Evolutionary conservation across 2,113 vertebrate species (phyloP), one percentile per base, ranked within the genome.

Genomic region (Petroica traversi): DNA sequence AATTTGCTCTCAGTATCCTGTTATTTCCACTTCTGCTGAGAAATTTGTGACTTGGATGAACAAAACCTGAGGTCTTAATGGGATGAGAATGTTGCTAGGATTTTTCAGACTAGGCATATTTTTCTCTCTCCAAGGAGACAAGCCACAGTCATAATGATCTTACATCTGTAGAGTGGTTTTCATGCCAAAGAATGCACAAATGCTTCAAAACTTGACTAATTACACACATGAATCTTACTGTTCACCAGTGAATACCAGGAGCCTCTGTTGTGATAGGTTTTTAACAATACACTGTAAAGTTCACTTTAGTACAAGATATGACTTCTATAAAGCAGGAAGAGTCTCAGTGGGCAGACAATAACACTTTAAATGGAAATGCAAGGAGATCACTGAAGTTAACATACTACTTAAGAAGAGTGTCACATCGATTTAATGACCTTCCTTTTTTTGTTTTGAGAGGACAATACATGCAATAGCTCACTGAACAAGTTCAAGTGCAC

Each of bases 11-110:
- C 63, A 71, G 61, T 89, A 94, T 78, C 58, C 74, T 97, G 69
- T 96, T 96, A 95, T 95, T 95, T 95, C 77, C 73, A 84, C 59
- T 91, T 96, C 88, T 90, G 58, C 48, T 96, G 48, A 28, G 84
- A 95, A 96, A 94, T 95, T 75, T 97, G 62, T 92, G 92, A 93
- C 78, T 88, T 92, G 88, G 97, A 97, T 95, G 79, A 97, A 81
- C 76, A 96, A 97, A 96, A 62, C 11, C 57, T 69, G 90, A 93
- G 43, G 41, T 36, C 89, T 94, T 63, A 90, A 91, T 34, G 19
- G 49, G 33, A 83, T 75, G 57, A 92, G 48, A 45, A 81, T 88
- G 24, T 41, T 84, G 61, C 34, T 73, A 84, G 87, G 40, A 89
- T 86, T 92, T 95, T 69, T 92, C n/a, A 78, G 77, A 89, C 59